These are phyloP conservation scores for Felis chaus DNA, from an alignment of 2,113 vertebrate species.

Conservation along the genomic window DNA sequence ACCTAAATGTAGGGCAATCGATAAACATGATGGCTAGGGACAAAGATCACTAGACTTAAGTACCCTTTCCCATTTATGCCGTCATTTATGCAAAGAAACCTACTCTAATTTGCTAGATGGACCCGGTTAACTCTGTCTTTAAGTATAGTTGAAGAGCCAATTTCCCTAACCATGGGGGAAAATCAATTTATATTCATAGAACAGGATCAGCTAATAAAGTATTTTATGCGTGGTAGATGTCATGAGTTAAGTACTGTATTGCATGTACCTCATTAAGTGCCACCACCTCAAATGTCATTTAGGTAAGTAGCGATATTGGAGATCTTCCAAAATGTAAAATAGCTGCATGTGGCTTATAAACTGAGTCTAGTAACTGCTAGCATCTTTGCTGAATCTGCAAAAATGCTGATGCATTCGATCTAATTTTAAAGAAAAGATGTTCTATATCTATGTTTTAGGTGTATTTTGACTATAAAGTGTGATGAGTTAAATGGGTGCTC, in stretches of 20 bases:
- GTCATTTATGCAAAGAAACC: conserved; percentile 68
- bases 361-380: conserved; percentile 20
- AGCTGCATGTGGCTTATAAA: neutral
- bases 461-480: neutral
- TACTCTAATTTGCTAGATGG: conserved; percentile 71
- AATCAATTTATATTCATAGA: conserved; percentile 76
- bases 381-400: conserved; percentile 55
- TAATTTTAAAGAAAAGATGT: conserved; percentile 40
- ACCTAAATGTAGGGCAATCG: conserved; percentile 71
- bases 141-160: conserved; percentile 67
- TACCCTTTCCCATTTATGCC: conserved; percentile 68
- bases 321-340: conserved; percentile 67
- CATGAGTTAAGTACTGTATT: conserved; percentile 71
- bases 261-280: conserved; percentile 71
- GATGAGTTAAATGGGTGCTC: neutral
- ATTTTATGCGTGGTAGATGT: conserved; percentile 70
- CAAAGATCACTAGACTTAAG: conserved; percentile 74
- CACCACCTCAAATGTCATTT: conserved; percentile 74
- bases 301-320: conserved; percentile 69
- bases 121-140: conserved; percentile 63
- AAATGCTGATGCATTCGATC: conserved; percentile 9
- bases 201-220: conserved; percentile 70
- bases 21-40: conserved; percentile 71
- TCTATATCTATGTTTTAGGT: neutral
- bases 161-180: conserved; percentile 61